A percentile compares a stretch with the other conserved stretches of the same genome.
These are phyloP conservation scores for Andrena minutula DNA, from an alignment of 2,888 invertebrate genomes.

Conservation along the genomic window DNA sequence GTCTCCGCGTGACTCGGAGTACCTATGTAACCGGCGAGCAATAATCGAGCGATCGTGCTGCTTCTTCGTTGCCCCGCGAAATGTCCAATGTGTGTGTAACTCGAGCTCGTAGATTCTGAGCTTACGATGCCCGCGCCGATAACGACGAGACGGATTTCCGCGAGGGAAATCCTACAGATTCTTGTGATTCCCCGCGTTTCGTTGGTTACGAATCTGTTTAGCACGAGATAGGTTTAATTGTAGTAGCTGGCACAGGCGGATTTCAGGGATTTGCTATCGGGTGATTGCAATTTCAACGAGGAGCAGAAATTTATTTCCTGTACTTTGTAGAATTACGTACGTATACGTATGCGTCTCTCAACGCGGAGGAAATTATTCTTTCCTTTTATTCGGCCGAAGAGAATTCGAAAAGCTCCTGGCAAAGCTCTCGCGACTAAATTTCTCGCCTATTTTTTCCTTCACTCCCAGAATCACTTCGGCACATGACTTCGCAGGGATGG, in stretches of 20 bases:
- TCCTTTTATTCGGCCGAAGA: too few relatives aligned
- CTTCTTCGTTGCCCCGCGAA: neutral
- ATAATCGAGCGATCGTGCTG: constrained; percentile 26
- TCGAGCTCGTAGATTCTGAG: constrained; percentile 11
- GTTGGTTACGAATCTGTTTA: constrained; percentile 19
- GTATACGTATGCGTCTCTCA: neutral
- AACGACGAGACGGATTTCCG: neutral
- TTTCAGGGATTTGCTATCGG: constrained; percentile 28
- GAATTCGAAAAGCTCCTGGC: too few relatives aligned
- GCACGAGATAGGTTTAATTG: constrained; percentile 11
- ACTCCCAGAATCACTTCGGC: constrained; percentile 34
- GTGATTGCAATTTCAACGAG: constrained; percentile 47
- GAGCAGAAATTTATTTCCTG: constrained; percentile 40
- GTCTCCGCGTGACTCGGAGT: neutral
- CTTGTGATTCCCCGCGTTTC: constrained; percentile 6
- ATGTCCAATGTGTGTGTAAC: constrained; percentile 17
- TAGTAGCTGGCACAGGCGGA: constrained; percentile 36
- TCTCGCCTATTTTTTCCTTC: constrained; percentile 18
- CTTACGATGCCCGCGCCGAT: constrained; percentile 31
- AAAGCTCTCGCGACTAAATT: constrained; percentile 1
- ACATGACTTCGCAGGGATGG: constrained; percentile 39
- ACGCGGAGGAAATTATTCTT: too few relatives aligned
- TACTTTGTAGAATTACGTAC: constrained; percentile 36
- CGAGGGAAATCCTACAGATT: neutral
- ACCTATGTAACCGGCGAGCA: constrained; percentile 1